A percentile compares a stretch with the other conserved stretches of the same genome.
Evolutionary conservation across 1,140 invertebrate species (phyloP).

Genomic region (Acyrthosiphon pisum): DNA sequence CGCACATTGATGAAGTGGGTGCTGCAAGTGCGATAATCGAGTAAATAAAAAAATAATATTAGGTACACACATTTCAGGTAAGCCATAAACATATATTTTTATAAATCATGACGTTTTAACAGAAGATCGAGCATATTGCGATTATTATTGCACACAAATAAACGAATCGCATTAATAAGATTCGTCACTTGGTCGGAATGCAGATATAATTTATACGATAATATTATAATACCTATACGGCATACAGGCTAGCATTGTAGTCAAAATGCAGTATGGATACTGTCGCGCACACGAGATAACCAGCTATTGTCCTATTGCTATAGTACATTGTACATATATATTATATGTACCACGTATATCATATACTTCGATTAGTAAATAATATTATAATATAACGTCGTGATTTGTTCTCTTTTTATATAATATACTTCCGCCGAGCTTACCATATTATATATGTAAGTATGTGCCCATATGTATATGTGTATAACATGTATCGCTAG

Average conservation of each 20-base stretch:
- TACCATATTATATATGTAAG: not conserved
- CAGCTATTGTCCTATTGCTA: not conserved
- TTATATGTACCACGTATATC: not conserved
- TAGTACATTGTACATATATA: not conserved
- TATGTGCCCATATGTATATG: not conserved
- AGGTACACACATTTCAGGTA: not conserved
- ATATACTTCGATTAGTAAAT: not conserved
- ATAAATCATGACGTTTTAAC: not conserved
- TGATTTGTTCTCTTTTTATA: conserved; percentile 31
- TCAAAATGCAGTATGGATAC: not conserved
- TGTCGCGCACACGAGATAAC: not conserved
- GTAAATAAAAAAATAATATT: not conserved
- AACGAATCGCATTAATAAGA: not conserved
- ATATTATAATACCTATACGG: not conserved
- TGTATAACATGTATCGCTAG: not conserved
- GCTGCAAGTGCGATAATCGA: not conserved
- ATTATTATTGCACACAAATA: not conserved
- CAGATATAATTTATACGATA: not conserved
- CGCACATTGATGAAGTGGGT: not conserved
- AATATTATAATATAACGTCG: conserved; percentile 6
- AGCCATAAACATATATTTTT: not conserved
- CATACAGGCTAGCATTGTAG: not conserved
- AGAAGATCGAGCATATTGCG: not conserved
- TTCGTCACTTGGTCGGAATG: not conserved
- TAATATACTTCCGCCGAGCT: not conserved